Base-by-base conservation (phyloP, 2,113 vertebrate genomes). In the Solenodon paradoxus region DNA sequence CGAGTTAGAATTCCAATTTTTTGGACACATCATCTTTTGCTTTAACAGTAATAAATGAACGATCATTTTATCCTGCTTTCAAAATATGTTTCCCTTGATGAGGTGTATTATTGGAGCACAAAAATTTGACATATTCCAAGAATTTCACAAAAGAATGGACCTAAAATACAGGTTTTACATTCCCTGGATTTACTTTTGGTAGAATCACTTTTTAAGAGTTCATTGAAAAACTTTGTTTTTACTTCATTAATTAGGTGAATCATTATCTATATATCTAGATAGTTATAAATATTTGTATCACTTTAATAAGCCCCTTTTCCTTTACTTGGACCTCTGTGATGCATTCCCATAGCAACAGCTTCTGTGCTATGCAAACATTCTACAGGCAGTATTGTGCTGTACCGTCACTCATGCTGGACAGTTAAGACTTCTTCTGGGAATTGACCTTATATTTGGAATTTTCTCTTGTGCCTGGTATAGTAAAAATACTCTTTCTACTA, bases 291-390 rank as follows among this genome's bases (percentile, higher is more conserved):
- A 8, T 32, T 63, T 74, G 10, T 35, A n/a, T 66, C 80, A 47
- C 57, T 57, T 53, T 63, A 26, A 26, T 24, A 88, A 24, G 4
- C 35, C 42, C 16, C 8, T 68, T 63, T 68, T 26, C 12, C 57
- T 38, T 78, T 88, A 63, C 49, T 74, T 75, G 22, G 47, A 35
- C 22, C 49, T 97, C 77, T 97, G 40, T 96, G 95, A 96, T 95
- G 89, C 26, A 22, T 40, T 96, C 51, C 22, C 94, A 75, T 95
- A 93, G 97, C 93, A 97, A 96, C 86, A 49, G 79, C 66, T 74
- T 74, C 64, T 82, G 8, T 59, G 49, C 66, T 20, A 5, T 87
- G 19, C 68, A 61, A 82, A 94, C 94, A 93, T 96, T 97, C 97
- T 86, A 93, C 20, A 47, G 94, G 47, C 47, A 87, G 51, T n/a